Evolutionary conservation across 2,888 invertebrate genomes (phyloP).

Genomic region (Celastrina argiolus): DNA sequence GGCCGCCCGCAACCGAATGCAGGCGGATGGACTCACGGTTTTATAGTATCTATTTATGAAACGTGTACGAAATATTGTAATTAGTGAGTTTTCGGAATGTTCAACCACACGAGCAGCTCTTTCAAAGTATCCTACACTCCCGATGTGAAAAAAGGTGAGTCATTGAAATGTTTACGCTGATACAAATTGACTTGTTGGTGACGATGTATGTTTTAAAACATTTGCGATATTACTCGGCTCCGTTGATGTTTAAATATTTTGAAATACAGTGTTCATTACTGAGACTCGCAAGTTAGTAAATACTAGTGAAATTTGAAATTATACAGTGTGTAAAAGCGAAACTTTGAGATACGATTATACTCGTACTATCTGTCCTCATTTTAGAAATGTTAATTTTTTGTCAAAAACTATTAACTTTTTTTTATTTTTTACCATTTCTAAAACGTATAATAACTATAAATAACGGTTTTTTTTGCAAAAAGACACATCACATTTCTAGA

Average conservation of each 20-base stretch:
- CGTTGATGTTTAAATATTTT: not conserved
- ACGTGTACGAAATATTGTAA: slow-evolving; percentile 35
- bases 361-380: too few relatives aligned
- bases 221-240: not conserved
- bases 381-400: too few relatives aligned
- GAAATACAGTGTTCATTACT: too few relatives aligned
- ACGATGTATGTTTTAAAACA: not conserved
- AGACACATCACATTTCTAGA: too few relatives aligned
- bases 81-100: slow-evolving; percentile 44
- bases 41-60: slow-evolving; percentile 49
- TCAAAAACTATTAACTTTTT: too few relatives aligned
- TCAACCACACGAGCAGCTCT: slow-evolving; percentile 56
- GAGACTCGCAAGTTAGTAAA: too few relatives aligned
- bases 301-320: too few relatives aligned
- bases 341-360: too few relatives aligned
- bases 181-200: not conserved
- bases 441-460: too few relatives aligned
- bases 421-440: too few relatives aligned
- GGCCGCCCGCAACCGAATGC: slow-evolving; percentile 50
- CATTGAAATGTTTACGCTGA: slow-evolving; percentile 19
- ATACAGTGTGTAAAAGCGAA: too few relatives aligned
- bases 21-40: slow-evolving; percentile 47
- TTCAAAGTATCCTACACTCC: slow-evolving; percentile 44
- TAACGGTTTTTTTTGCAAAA: too few relatives aligned
- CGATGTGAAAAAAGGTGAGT: slow-evolving; percentile 33